phyloP scores from a whole-genome alignment of 2,113 vertebrate genomes.

The Forbesichthys papilliferus region DNA sequence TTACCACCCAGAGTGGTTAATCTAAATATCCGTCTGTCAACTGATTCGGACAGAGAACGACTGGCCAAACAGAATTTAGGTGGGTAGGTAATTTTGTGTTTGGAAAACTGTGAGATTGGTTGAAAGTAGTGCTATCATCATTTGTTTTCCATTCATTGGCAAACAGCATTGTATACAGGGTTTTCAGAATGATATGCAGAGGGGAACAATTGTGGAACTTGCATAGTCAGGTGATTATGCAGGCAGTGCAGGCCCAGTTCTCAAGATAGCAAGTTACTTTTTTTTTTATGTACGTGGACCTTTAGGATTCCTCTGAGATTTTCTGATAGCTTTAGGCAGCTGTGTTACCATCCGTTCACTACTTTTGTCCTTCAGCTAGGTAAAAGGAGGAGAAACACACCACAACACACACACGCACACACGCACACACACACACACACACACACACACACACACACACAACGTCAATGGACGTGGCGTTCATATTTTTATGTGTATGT shows the following conservation, averaged over 20 bases:
- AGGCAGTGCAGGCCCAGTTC: slow-evolving; percentile 6
- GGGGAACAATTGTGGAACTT: no score
- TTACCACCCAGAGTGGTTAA: no score
- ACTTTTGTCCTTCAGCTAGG: slow-evolving; percentile 18
- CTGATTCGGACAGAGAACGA: no score
- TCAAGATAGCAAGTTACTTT: slow-evolving; percentile 5
- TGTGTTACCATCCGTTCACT: slow-evolving; percentile 31
- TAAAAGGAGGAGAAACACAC: slow-evolving; percentile 17
- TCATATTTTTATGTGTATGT: no score
- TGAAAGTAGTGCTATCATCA: no score
- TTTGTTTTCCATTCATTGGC: no score
- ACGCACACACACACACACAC: not conserved
- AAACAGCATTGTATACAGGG: not conserved
- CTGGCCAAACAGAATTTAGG: no score
- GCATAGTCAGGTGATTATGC: not conserved
- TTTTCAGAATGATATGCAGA: slow-evolving; percentile 4
- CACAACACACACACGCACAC: not conserved
- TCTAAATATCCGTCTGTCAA: no score
- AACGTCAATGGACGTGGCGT: no score
- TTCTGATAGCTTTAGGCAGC: slow-evolving; percentile 44
- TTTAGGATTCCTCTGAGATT: slow-evolving; percentile 26
- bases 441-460: no score
- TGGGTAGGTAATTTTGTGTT: no score
- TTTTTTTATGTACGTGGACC: slow-evolving; percentile 19
- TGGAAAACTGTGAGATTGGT: no score